Base-by-base conservation (phyloP, 30 jellyfish, hydroid and myxozoan species). In the Mastigias papua region DNA sequence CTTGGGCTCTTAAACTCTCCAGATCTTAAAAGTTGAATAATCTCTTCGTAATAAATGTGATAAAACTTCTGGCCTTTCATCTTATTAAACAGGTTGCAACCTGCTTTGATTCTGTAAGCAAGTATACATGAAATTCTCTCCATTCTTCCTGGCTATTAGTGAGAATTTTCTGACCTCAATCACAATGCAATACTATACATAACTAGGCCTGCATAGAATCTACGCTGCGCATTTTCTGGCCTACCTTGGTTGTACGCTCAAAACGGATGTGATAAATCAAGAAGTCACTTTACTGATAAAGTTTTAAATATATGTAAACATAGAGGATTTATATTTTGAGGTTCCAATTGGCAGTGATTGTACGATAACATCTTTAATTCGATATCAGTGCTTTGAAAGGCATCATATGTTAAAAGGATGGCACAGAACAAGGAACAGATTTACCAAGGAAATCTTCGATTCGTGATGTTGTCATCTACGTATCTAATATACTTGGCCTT, bases 401-500 rank as follows among this genome's bases (percentile, higher is more conserved):
- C 54, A 37, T 5, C 54, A 37, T 11, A 51, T 13, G 25, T 51
- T 1, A 16, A 17, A 51, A 48, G 15, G 19, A 75, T 75, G 86
- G 61, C 86, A 19, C 73, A 75, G 19, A 35, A 75, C 48, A 75
- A 48, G 13, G 69, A 20, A 22, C 35, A 64, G 26, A 32, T 66
- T 5, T 65, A 60, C 13, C 86, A 48, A 0, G 88, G 94, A 11
- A 75, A 73, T 49, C 88, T 85, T 46, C 88, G 83, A 9, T 73
- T 85, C 42, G 70, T 73, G 15, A 32, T 85, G 17, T 65, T 85
- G 48, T 51, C 86, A 34, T 62, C 94, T 3, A 72, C 94, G 0
- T 85, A 85, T 50, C 2, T 85, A 46, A 73, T 85, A 16, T 85
- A 85, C 50, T 72, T 85, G 32, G 81, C 88, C 27, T 73, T 85